Conservation (phyloP, 2,888 invertebrate species). For the Xanthia icteritia region DNA sequence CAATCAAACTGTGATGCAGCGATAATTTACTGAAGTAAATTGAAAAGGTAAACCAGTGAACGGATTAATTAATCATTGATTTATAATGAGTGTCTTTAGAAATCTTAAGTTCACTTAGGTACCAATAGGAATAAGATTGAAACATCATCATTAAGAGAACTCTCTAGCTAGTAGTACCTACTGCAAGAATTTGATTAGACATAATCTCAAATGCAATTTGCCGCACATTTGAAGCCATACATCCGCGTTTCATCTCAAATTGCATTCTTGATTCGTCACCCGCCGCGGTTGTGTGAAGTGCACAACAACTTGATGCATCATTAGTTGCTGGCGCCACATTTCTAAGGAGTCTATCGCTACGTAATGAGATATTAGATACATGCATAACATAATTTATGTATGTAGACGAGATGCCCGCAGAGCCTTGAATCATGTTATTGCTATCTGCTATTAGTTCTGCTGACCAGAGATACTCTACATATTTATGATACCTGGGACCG, state of each 20-base stretch:
- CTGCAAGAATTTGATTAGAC: constrained; percentile 42
- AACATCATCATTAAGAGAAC: constrained; percentile 13
- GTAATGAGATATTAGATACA: constrained; percentile 82
- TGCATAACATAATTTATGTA: constrained; percentile 64
- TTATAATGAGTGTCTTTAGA: constrained; percentile 16
- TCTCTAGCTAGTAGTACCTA: background rate
- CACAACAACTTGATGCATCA: constrained; percentile 60
- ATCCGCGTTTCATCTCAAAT: constrained; percentile 57
- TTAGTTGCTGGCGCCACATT: constrained; percentile 70
- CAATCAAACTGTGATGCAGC: constrained; percentile 40
- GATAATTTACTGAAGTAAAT: constrained; percentile 30
- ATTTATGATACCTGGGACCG: constrained; percentile 55
- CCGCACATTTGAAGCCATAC: constrained; percentile 51
- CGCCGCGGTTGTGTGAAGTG: constrained; percentile 57
- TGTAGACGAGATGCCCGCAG: constrained; percentile 78
- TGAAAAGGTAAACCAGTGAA: constrained; percentile 29
- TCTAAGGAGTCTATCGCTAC: constrained; percentile 70
- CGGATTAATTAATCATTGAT: constrained; percentile 12
- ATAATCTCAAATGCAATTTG: constrained; percentile 58
- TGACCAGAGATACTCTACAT: constrained; percentile 68
- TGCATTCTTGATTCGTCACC: constrained; percentile 69
- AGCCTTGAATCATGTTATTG: constrained; percentile 81
- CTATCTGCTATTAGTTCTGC: constrained; percentile 73
- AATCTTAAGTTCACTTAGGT: constrained; percentile 15
- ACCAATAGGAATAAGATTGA: constrained; percentile 32